Evolutionary conservation across 2,888 invertebrate genomes (phyloP).

Genomic region (Netelia fuscicornis): DNA sequence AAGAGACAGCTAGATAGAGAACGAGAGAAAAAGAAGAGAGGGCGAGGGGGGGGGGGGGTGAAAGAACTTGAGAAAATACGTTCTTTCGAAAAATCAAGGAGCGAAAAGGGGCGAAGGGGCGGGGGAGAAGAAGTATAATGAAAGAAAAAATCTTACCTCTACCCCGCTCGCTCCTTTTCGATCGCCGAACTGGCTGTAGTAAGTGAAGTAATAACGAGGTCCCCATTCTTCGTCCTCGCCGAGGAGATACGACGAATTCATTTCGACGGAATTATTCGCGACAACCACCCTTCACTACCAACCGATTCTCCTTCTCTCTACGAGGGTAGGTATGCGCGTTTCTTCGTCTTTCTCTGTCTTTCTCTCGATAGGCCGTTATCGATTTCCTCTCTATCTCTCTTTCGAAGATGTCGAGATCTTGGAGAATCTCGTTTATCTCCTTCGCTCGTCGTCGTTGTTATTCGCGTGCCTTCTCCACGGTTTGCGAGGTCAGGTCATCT

Average conservation of each 20-base stretch:
- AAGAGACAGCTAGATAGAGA: constrained; percentile 8
- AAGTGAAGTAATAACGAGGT: constrained; percentile 86
- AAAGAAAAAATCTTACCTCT: constrained; percentile 78
- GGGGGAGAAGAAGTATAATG: neutral
- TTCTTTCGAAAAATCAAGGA: neutral
- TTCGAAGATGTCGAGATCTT: constrained; percentile 43
- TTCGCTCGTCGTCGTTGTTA: constrained; percentile 23
- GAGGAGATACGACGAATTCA: constrained; percentile 86
- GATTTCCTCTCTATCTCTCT: constrained; percentile 19
- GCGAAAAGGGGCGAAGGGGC: neutral
- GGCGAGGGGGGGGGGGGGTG: no score
- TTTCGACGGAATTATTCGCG: constrained; percentile 64
- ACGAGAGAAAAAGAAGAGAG: no score
- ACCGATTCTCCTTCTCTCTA: constrained; percentile 1
- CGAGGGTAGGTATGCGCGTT: no score
- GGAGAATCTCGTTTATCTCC: constrained; percentile 25
- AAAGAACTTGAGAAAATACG: neutral
- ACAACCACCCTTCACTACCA: neutral
- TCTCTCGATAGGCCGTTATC: constrained; percentile 45
- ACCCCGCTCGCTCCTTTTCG: constrained; percentile 81
- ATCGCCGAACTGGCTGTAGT: constrained; percentile 86
- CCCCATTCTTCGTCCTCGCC: constrained; percentile 87
- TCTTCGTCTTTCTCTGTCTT: neutral
- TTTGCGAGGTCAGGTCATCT: constrained; percentile 56
- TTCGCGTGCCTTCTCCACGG: constrained; percentile 35